Evolutionary conservation across 23 tunicate species (phyloP), one percentile per base, ranked within the genome.

Genomic region (Ascidia mentula): DNA sequence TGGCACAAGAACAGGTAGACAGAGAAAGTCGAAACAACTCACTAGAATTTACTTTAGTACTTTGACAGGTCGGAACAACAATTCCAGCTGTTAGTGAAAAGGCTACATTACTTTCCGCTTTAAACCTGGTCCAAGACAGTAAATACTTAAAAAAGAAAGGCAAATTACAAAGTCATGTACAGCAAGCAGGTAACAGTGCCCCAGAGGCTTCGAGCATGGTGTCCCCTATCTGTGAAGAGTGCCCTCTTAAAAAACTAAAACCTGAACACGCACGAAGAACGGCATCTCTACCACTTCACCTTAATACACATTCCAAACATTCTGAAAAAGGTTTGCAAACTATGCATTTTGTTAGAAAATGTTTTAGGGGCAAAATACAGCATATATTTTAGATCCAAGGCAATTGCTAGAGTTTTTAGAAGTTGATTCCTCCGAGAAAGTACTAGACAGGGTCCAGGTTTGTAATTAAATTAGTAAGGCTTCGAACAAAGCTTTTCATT

Each of bases 1-100:
- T 59, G 81, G 75, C 88, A 9, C 81, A 84, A 60, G 81, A 76
- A 28, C 88, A 84, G 88, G 88, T 77, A 13, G 6, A 7, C 6
- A 34, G n/a, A n/a, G n/a, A n/a, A n/a, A 32, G 12, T 3, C 24
- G 13, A 20, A 53, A 6, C 22, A 53, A 53, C 24, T 28, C 4
- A 9, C 24, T 53, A 53, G 7, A 3, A 3, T 28, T 53, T 53
- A 53, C 65, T 3, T 28, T 9, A 1, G 13, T 9, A 5, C 7
- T 3, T 3, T 53, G 24, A 20, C 13, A 53, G 65, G 65, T 53
- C 13, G 65, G 65, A 9, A 53, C 65, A 53, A 9, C 12, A 20
- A 53, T 53, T 5, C 65, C 65, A 53, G 65, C 65, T 5, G 65
- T 53, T 9, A 9, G 65, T 28, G 65, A 53, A 53, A 53, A 53